Evolutionary conservation across 1,140 invertebrate species (phyloP), one percentile per base, ranked within the genome.

Genomic region (Maconellicoccus hirsutus): DNA sequence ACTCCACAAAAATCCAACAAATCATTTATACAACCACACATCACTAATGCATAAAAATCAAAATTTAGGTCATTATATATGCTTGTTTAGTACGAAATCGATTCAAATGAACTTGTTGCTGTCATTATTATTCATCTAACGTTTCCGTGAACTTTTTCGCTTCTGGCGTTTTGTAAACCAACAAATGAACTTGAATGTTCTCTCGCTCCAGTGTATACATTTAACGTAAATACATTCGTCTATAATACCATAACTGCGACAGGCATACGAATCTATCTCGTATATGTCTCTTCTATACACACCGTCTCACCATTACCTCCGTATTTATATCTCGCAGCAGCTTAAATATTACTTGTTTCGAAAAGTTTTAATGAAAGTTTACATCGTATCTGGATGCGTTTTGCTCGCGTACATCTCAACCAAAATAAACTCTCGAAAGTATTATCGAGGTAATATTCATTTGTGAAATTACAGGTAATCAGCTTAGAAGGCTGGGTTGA

Each of bases 401-500:
- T 52, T 16, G 4, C 29, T 6, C 12, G n/a, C n/a, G 96, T 98
- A 86, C 88, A 52, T 8, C n/a, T 52, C 42, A 52, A 52, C 6
- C 12, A 16, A 16, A 52, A 52, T 19, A 52, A 33, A 33, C 29
- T 33, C 29, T 33, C 12, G 4, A 33, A 33, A 33, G 29, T 33
- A 33, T 12, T 33, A 12, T 33, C 22, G 7, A 71, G 14, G 27
- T 61, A 71, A 29, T 71, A 25, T 59, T 71, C 59, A n/a, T 16
- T 73, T 74, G 74, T 19, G 75, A 69, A 39, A 75, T 83, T 81
- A 39, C 77, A 92, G 89, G 89, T 92, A 27, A 93, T 92, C 79
- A 91, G 90, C 72, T 79, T 92, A 72, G 90, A 92, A 80, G 90
- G 90, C 73, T 99, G 98, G 98, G 97, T 96, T 16, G 97, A 99